Evolutionary conservation across 1,140 invertebrate species (phyloP), one percentile per base, ranked within the genome.

Genomic region (Plutomurus gul): DNA sequence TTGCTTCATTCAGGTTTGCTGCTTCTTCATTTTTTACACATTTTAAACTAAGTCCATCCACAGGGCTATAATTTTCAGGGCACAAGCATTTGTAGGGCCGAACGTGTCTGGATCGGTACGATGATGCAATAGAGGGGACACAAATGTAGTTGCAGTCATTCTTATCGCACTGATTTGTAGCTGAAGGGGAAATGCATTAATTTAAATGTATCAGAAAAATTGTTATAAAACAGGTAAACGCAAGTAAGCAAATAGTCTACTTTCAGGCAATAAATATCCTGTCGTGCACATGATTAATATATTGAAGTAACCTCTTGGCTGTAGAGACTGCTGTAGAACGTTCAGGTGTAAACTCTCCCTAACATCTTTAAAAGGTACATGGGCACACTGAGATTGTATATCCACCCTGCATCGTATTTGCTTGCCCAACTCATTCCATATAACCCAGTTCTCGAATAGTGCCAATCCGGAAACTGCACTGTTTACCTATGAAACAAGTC

Each of bases 371-470:
- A 77, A 13, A n/a, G 10, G 30, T 3, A 40, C 27, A 46, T 76
- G 47, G 4, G 51, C 36, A 65, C 76, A 77, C 16, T 39, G 25
- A 18, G 49, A 8, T 70, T 65, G 75, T 30, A 76, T 43, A 33
- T 77, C 76, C 4, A 39, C 36, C 18, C 76, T 33, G 20, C 76
- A 77, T 43, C 76, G 4, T 1, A 70, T 11, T 40, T 43, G 30
- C 40, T 27, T 46, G 4, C 51, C 60, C 6, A 40, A 37, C 13
- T 70, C 76, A 71, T 30, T 77, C 76, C 76, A 77, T n/a, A 70
- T 71, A 36, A 77, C 25, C 76, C 76, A 77, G 22, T 77, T 77
- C 20, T 77, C 76, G 36, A 70, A 77, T 25, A 70, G 3, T 10
- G 56, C 60, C 18, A 77, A 27, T 11, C 76, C 60, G 18, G 13